These are phyloP conservation scores for Drosophila athabasca DNA, from an alignment of 1,140 invertebrate species.

Conservation along the genomic window DNA sequence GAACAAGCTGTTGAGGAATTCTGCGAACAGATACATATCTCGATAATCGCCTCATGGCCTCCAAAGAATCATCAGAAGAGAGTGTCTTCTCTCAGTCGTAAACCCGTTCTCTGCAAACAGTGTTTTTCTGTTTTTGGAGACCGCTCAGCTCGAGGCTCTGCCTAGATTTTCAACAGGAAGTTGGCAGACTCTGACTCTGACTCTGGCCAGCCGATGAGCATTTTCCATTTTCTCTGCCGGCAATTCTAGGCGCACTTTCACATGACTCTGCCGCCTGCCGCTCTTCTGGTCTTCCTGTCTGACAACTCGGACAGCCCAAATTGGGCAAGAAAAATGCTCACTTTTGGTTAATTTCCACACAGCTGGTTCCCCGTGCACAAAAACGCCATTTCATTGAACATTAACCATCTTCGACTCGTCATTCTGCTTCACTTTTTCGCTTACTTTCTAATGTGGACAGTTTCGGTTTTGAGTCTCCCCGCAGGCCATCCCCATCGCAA, in stretches of 20 bases:
- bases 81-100: too few species aligned
- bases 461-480: slow-evolving; percentile 27
- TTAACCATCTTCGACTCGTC: slow-evolving; percentile 66
- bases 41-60: too few species aligned
- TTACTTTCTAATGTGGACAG: slow-evolving; percentile 72
- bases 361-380: slow-evolving; percentile 25
- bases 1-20: neutral
- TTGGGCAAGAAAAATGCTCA: slow-evolving; percentile 76
- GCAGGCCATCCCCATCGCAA: slow-evolving; percentile 13
- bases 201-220: slow-evolving; percentile 15
- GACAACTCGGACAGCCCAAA: slow-evolving; percentile 70
- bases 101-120: slow-evolving; percentile 22
- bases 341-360: slow-evolving; percentile 76
- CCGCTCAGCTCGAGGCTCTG: neutral
- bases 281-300: slow-evolving; percentile 62
- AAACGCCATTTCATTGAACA: slow-evolving; percentile 65
- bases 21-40: too few species aligned
- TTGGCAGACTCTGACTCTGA: slow-evolving; percentile 13
- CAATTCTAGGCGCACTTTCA: slow-evolving; percentile 69
- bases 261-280: slow-evolving; percentile 30
- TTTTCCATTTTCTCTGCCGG: slow-evolving; percentile 65
- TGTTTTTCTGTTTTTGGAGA: slow-evolving; percentile 12
- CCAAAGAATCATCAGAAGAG: neutral
- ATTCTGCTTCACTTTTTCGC: slow-evolving; percentile 51
- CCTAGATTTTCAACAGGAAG: slow-evolving; percentile 59